Conservation (phyloP, 2,888 invertebrate genomes). For the Pristionchus arcanus region DNA sequence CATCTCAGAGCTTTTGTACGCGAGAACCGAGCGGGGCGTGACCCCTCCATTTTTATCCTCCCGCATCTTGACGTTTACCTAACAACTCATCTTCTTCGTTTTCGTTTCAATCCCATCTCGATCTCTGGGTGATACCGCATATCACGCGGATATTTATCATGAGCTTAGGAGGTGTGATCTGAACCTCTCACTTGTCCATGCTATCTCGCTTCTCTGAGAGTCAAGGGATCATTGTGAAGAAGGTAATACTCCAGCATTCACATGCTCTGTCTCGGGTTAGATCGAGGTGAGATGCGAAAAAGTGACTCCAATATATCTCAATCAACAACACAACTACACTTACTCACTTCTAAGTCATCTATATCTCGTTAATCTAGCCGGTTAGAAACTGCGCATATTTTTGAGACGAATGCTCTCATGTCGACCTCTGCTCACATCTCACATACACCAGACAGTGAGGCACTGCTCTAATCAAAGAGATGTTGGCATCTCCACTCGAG, state of each 20-base stretch:
- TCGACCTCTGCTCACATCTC: too few relatives aligned
- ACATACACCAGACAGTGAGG: too few relatives aligned
- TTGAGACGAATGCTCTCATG: not conserved
- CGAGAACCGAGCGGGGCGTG: constrained; percentile 8
- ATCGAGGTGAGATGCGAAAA: not conserved
- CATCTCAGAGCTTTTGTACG: not conserved
- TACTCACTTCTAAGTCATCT: not conserved
- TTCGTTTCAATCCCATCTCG: not conserved
- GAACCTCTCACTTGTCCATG: too few relatives aligned
- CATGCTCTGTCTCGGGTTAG: not conserved
- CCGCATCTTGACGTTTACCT: not conserved
- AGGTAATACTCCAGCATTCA: not conserved
- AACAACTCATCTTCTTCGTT: not conserved
- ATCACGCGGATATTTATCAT: constrained; percentile 19
- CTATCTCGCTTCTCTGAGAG: too few relatives aligned
- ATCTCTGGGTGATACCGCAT: not conserved
- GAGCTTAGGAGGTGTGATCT: not conserved
- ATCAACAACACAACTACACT: too few relatives aligned
- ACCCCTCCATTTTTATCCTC: constrained; percentile 36
- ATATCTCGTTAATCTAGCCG: not conserved
- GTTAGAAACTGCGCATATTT: not conserved
- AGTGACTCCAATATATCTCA: not conserved
- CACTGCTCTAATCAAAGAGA: not conserved
- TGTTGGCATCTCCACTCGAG: not conserved
- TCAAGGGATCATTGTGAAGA: too few relatives aligned